These are phyloP conservation scores for Odontophorus gujanensis DNA, from an alignment of 2,113 vertebrate species.

Conservation along the genomic window DNA sequence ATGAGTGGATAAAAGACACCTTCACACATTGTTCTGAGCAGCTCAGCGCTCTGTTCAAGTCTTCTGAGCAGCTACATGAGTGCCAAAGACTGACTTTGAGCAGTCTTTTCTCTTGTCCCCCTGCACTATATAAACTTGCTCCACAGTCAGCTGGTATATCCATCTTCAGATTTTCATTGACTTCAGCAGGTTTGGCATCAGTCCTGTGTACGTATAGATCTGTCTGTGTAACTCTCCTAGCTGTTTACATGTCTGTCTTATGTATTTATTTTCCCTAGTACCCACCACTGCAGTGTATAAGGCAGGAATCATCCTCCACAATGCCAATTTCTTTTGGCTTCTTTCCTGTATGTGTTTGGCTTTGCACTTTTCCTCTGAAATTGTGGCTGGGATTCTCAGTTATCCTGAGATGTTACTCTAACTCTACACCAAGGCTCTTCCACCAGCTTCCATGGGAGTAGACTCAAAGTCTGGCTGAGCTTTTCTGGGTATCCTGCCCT, in stretches of 20 bases:
- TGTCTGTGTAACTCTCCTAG: slow-evolving; percentile 6
- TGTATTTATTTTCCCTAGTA: slow-evolving; percentile 60
- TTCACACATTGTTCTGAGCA: background rate
- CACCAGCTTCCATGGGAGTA: background rate
- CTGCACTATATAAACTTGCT: background rate
- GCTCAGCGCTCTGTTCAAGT: background rate
- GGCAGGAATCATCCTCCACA: slow-evolving; percentile 57
- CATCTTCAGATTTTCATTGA: background rate
- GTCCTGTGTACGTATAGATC: background rate
- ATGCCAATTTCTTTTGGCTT: slow-evolving; percentile 67
- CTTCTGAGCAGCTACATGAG: rapidly evolving
- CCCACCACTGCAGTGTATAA: slow-evolving; percentile 39
- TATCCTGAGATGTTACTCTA: background rate
- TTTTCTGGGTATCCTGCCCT: background rate
- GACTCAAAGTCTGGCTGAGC: background rate
- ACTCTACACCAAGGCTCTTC: slow-evolving; percentile 1
- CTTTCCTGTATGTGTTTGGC: slow-evolving; percentile 21
- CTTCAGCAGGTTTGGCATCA: slow-evolving; percentile 18
- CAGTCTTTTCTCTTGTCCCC: background rate
- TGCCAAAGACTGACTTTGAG: background rate
- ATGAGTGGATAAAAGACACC: rapidly evolving
- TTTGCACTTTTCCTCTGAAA: slow-evolving; percentile 52
- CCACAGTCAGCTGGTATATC: background rate
- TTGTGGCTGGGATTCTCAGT: slow-evolving; percentile 3
- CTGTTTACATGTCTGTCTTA: slow-evolving; percentile 48